Base-by-base conservation (phyloP, 1,140 invertebrate genomes). In the Leptinotarsa defecta region DNA sequence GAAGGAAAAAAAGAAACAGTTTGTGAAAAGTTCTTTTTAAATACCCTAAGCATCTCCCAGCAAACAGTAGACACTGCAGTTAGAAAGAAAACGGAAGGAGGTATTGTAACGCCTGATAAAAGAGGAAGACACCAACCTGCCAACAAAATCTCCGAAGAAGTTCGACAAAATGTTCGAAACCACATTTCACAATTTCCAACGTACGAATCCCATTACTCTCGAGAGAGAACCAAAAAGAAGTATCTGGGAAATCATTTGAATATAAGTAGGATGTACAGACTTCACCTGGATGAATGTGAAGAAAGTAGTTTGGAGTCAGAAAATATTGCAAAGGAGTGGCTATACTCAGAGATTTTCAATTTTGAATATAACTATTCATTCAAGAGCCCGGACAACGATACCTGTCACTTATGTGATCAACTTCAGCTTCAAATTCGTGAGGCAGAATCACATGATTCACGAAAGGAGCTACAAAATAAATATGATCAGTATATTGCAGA, bases 121-220 rank as follows among this genome's bases (percentile, higher is more conserved):
- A 13, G 68, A 34, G 48, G 68, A 43, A 17, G 22, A 13, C 64
- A 65, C 64, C 13, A 65, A n/a, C 24, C 57, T 19, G 57, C 19
- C 15, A 61, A 61, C 57, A 61, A 5, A 4, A 68, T 68, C 65
- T 68, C 65, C 13, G 65, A 68, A 68, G 65, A 68, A 68, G 65
- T 68, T 68, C 24, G 65, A 68, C 15, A 68, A n/a, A 68, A 24
- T 68, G 65, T 68, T 68, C 24, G 24, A n/a, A 27, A 48, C n/a
- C 3, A n/a, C 24, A 69, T 69, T 22, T 34, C 27, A 22, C n/a
- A 48, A 34, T 43, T 43, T 69, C 27, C 48, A 69, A 17, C 19
- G 19, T 69, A 69, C 19, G 48, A 34, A 48, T 24, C 19, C 48
- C 24, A 69, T 69, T 24, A 48, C 68, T 24, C 19, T 17, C 11